phyloP scores from a whole-genome alignment of 2,113 vertebrate species.

The Aspiorhynchus laticeps region DNA sequence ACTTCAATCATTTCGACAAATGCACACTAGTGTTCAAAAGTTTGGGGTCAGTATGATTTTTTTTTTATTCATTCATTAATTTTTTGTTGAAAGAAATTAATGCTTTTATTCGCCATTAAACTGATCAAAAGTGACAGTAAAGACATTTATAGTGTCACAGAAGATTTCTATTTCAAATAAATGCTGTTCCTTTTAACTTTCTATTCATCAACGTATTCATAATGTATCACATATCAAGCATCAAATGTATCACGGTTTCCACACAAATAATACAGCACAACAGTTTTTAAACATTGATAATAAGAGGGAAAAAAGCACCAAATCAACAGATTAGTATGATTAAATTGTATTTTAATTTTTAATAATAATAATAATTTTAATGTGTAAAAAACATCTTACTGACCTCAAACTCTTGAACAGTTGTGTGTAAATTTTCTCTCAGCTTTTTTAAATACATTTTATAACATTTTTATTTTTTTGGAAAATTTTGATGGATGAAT shows the following conservation, averaged over 20 bases:
- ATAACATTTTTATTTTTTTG: not conserved
- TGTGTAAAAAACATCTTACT: not conserved
- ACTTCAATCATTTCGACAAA: not conserved
- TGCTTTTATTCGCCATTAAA: not conserved
- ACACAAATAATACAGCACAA: not conserved
- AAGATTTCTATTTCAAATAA: not conserved
- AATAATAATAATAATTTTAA: not conserved
- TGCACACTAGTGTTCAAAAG: not conserved
- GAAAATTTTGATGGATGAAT: not conserved
- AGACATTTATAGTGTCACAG: not conserved
- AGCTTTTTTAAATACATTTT: not conserved
- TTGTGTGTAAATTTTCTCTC: not conserved
- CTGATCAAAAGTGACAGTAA: not conserved
- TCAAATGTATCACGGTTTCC: not conserved
- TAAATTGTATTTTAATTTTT: not conserved
- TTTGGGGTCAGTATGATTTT: not conserved
- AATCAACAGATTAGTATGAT: not conserved
- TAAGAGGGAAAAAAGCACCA: not conserved
- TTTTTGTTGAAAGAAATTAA: not conserved
- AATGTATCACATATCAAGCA: not conserved
- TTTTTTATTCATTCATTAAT: not conserved
- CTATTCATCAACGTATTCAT: not conserved
- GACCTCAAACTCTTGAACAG: not conserved
- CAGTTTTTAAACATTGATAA: not conserved
- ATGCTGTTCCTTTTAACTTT: not conserved